phyloP scores from a whole-genome alignment of 23 tunicate species.

The Corella eumyota region DNA sequence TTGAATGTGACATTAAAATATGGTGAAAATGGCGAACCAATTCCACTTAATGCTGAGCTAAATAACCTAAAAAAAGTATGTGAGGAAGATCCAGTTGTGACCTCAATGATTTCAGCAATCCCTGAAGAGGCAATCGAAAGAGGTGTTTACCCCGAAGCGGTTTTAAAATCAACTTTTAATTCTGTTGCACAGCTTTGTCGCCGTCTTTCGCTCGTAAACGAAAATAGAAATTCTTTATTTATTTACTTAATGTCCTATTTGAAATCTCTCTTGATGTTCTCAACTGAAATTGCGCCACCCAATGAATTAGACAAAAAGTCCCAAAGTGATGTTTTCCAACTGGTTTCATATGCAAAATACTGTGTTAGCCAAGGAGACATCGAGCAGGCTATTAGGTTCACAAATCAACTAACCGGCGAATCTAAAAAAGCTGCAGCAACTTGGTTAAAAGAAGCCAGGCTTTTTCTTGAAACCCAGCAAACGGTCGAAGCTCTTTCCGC shows the following conservation, averaged over 20 bases:
- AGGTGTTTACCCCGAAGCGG: constrained; percentile 70
- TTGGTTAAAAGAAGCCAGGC: constrained; percentile 90
- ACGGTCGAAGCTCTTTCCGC: constrained; percentile 47
- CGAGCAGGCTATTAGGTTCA: constrained; percentile 75
- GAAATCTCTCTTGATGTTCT: constrained; percentile 42
- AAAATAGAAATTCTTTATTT: constrained; percentile 45
- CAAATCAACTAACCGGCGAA: constrained; percentile 90
- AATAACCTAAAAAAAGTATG: constrained; percentile 27
- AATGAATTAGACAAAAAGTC: constrained; percentile 19
- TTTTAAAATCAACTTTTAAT: constrained; percentile 28
- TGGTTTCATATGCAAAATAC: constrained; percentile 71
- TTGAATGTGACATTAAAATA: constrained; percentile 30
- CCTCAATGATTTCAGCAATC: constrained; percentile 20
- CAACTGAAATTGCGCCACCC: constrained; percentile 56
- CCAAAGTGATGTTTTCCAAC: constrained; percentile 36
- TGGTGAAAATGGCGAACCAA: constrained; percentile 50
- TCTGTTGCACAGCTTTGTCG: constrained; percentile 39
- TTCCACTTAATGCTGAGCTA: constrained; percentile 34
- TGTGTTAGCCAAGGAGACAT: constrained; percentile 74
- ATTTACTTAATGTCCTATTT: constrained; percentile 61
- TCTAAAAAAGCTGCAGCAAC: constrained; percentile 26
- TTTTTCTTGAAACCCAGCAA: constrained; percentile 79
- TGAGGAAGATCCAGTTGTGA: constrained; percentile 18
- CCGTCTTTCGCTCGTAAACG: constrained; percentile 59
- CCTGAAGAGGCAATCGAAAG: constrained; percentile 52